Evolutionary conservation across 2,888 invertebrate species (phyloP).

Genomic region (Drosophila gaucha): DNA sequence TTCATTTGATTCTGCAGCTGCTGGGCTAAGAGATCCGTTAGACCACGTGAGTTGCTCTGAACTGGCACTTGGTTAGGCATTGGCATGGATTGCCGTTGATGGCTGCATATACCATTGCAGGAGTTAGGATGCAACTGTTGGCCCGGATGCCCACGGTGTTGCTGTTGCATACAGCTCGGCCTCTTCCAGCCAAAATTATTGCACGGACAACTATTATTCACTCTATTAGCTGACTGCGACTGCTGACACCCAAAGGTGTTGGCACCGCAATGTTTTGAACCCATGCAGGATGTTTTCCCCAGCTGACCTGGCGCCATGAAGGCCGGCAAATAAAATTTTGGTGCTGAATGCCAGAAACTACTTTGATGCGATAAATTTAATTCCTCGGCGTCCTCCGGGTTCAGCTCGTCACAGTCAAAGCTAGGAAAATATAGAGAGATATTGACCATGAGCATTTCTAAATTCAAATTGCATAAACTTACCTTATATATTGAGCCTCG

Average conservation of each 20-base stretch:
- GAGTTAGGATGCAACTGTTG: background rate
- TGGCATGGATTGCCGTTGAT: slow-evolving; percentile 2
- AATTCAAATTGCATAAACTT: background rate
- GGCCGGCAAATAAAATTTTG: background rate
- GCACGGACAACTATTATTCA: background rate
- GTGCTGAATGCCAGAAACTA: background rate
- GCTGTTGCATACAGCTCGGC: background rate
- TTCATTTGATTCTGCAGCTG: slow-evolving; percentile 61
- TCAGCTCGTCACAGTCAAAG: slow-evolving; percentile 1
- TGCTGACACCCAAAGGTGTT: background rate
- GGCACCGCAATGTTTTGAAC: background rate
- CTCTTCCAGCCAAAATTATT: background rate
- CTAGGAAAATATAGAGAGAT: background rate
- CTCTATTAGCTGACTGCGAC: background rate
- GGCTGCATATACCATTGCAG: background rate
- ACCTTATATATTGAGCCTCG: slow-evolving; percentile 62
- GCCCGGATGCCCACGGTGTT: background rate
- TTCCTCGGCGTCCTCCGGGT: background rate
- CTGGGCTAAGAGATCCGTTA: slow-evolving; percentile 57
- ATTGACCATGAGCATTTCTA: background rate
- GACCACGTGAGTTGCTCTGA: slow-evolving; percentile 1
- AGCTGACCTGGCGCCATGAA: background rate
- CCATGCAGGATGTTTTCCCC: background rate
- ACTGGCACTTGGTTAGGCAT: background rate
- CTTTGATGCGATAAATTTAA: background rate